Conservation (phyloP, 2,888 invertebrate species). For the Campoplex capitator region DNA sequence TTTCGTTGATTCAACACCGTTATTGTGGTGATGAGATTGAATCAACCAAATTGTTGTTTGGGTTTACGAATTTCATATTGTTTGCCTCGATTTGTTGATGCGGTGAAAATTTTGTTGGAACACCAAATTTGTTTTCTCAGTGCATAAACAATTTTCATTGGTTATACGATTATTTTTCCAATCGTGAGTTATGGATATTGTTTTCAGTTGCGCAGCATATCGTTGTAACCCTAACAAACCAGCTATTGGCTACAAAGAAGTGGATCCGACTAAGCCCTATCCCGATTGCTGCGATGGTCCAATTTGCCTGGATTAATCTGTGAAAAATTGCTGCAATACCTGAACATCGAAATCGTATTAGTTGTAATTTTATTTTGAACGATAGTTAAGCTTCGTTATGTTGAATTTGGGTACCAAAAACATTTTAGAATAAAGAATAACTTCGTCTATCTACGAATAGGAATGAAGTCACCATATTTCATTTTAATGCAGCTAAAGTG, state of each 20-base stretch:
- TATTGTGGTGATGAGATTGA: too few species aligned
- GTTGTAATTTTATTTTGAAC: neutral
- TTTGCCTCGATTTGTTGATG: too few species aligned
- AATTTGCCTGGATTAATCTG: constrained; percentile 1
- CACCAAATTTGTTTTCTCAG: too few species aligned
- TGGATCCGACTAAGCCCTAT: constrained; percentile 5
- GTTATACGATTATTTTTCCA: neutral
- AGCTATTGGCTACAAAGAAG: constrained; percentile 1
- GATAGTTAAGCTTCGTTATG: neutral
- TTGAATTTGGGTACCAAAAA: neutral
- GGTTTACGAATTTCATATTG: too few species aligned
- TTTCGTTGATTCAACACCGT: too few species aligned
- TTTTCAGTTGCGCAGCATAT: neutral
- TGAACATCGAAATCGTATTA: neutral
- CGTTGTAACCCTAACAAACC: neutral
- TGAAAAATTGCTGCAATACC: neutral
- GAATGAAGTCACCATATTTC: too few species aligned
- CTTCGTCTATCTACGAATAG: too few species aligned
- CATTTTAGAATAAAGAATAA: neutral
- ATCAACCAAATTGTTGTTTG: too few species aligned
- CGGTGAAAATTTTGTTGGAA: too few species aligned
- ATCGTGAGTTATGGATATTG: neutral
- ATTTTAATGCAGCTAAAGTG: neutral
- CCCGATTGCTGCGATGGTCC: constrained; percentile 24
- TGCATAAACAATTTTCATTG: neutral